Conservation (phyloP, 2,888 invertebrate species). For the Pomacea canaliculata region DNA sequence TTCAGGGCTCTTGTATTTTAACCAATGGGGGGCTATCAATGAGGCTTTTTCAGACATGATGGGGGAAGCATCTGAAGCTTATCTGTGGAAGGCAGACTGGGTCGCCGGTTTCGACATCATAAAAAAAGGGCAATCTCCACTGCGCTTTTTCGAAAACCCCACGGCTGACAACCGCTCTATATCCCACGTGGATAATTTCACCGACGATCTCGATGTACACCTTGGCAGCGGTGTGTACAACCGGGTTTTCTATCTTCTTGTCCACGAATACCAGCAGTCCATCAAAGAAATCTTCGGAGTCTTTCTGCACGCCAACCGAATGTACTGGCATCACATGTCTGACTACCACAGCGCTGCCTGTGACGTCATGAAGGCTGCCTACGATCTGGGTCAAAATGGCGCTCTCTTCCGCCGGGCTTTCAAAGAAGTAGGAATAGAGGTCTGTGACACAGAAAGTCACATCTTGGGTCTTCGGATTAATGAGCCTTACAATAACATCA, state of each 20-base stretch:
- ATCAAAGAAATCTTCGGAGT: slow-evolving; percentile 42
- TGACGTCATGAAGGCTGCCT: slow-evolving; percentile 46
- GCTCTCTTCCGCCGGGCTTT: slow-evolving; percentile 41
- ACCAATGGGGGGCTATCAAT: slow-evolving; percentile 46
- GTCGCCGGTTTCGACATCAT: slow-evolving; percentile 35
- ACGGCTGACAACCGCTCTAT: slow-evolving; percentile 45
- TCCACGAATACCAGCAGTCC: slow-evolving; percentile 33
- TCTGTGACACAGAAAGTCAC: slow-evolving; percentile 7
- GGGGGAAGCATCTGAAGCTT: slow-evolving; percentile 41
- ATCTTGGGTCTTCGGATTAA: slow-evolving; percentile 4
- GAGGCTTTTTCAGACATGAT: slow-evolving; percentile 53
- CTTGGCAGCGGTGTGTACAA: slow-evolving; percentile 48
- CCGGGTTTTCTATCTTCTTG: slow-evolving; percentile 43
- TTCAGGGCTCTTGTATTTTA: slow-evolving; percentile 42
- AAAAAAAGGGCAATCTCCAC: slow-evolving; percentile 25
- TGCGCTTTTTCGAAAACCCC: slow-evolving; percentile 46
- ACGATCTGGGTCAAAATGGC: slow-evolving; percentile 43
- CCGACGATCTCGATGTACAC: slow-evolving; percentile 40
- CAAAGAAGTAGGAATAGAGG: slow-evolving; percentile 40
- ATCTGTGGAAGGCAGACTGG: slow-evolving; percentile 31
- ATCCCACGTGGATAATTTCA: slow-evolving; percentile 40
- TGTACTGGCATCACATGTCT: slow-evolving; percentile 47
- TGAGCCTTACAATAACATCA: slow-evolving; percentile 8
- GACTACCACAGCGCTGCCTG: slow-evolving; percentile 45
- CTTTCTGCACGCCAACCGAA: slow-evolving; percentile 45